Evolutionary conservation across 2,888 invertebrate species (phyloP).

Genomic region (Ormyrus rosae): DNA sequence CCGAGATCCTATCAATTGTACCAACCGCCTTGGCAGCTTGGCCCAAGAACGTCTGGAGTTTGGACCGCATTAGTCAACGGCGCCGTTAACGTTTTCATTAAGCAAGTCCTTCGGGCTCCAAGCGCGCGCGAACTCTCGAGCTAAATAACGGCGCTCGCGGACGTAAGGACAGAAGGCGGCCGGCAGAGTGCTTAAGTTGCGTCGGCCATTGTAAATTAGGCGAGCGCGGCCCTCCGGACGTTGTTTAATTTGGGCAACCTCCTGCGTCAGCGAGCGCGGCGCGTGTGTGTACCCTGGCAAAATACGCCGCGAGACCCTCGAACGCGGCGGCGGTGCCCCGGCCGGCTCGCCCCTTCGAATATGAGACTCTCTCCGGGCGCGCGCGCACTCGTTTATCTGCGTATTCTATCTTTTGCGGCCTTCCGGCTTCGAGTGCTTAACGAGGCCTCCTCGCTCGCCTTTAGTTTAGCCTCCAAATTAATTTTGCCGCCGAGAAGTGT

Average conservation of each 20-base stretch:
- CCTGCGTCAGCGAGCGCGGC: constrained; percentile 49
- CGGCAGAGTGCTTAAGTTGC: neutral
- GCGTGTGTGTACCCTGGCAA: too few relatives aligned
- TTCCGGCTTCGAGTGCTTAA: neutral
- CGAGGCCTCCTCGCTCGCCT: neutral
- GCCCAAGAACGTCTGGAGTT: too few relatives aligned
- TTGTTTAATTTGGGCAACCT: constrained; percentile 69
- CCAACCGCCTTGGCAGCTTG: too few relatives aligned
- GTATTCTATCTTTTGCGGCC: neutral
- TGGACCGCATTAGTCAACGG: too few relatives aligned
- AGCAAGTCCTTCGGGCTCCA: too few relatives aligned
- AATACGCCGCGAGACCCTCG: too few relatives aligned
- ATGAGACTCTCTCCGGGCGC: constrained; percentile 11
- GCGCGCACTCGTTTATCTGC: constrained; percentile 5
- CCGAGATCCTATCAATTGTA: too few relatives aligned
- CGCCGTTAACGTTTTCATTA: too few relatives aligned
- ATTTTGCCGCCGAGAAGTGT: constrained; percentile 4
- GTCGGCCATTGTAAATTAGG: constrained; percentile 64
- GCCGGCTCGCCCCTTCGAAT: too few relatives aligned
- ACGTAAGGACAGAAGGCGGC: neutral
- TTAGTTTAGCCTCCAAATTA: constrained; percentile 15
- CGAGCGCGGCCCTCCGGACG: constrained; percentile 62
- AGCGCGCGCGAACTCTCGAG: too few relatives aligned
- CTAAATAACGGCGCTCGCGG: neutral
- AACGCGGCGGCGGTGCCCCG: too few relatives aligned